Conservation (phyloP, 2,797 vertebrate genomes). For the Microctenopoma lineatum region DNA sequence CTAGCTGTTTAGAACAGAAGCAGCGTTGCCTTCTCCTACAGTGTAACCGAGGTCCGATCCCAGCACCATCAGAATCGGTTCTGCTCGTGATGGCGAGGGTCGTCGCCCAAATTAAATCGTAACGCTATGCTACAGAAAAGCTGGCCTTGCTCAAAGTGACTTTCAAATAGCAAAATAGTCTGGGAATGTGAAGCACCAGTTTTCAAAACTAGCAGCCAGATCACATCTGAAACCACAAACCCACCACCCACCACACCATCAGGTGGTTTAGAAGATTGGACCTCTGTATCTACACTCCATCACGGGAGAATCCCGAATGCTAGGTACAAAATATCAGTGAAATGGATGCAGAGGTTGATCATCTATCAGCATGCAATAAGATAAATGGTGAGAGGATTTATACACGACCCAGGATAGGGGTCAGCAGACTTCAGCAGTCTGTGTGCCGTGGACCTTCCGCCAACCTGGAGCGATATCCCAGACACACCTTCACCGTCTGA, state of each 20-base stretch:
- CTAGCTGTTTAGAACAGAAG: conserved; percentile 52
- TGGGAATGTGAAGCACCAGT: conserved; percentile 76
- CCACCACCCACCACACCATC: conserved; percentile 27
- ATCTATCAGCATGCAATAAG: conserved; percentile 78
- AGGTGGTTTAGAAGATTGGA: conserved; percentile 55
- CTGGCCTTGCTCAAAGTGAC: conserved; percentile 68
- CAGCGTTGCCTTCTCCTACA: conserved; percentile 41
- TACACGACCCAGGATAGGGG: conserved; percentile 58
- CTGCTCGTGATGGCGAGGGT: conserved; percentile 35
- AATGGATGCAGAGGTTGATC: conserved; percentile 63
- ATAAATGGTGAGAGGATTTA: conserved; percentile 72
- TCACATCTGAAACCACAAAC: conserved; percentile 30
- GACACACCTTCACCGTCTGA: conserved; percentile 38
- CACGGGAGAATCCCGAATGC: conserved; percentile 44
- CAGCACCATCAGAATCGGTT: conserved; percentile 41
- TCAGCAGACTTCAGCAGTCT: conserved; percentile 63
- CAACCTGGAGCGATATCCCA: conserved; percentile 38
- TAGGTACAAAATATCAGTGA: conserved; percentile 69
- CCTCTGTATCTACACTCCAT: conserved; percentile 54
- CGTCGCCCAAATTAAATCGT: conserved; percentile 57
- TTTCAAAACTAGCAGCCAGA: conserved; percentile 64
- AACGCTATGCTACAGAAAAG: conserved; percentile 77
- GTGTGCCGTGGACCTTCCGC: conserved; percentile 46
- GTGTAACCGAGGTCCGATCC: conserved; percentile 48
- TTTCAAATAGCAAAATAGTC: conserved; percentile 65